Conservation (phyloP, 30 jellyfish, hydroid and myxozoan genomes). For the Morbakka virulenta region DNA sequence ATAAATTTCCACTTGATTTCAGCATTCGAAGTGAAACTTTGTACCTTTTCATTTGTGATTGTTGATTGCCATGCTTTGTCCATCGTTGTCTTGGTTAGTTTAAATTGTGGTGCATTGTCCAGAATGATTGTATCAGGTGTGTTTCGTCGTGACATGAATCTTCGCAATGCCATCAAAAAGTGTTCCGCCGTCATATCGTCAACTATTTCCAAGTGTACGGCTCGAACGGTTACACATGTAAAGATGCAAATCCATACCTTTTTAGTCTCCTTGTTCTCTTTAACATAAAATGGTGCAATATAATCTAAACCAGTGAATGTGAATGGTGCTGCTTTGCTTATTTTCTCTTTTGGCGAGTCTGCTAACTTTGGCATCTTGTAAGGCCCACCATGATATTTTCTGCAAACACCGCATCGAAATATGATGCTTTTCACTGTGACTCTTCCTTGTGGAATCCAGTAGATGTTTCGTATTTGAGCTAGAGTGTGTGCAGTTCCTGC, state of each 20-base stretch:
- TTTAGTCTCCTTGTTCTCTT: not conserved
- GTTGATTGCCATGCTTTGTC: conserved; percentile 2
- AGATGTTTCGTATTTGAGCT: not conserved
- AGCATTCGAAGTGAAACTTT: not conserved
- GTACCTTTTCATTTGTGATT: not conserved
- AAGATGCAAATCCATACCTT: not conserved
- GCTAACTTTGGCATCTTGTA: not conserved
- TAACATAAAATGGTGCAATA: conserved; percentile 1
- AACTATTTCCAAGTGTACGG: conserved; percentile 4
- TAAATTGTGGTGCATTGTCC: conserved; percentile 36
- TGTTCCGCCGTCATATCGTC: conserved; percentile 7
- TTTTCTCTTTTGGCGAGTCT: not conserved
- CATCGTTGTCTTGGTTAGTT: conserved; percentile 6
- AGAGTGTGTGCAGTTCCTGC: conserved; percentile 10
- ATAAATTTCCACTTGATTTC: conserved; percentile 26
- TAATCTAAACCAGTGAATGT: conserved; percentile 4
- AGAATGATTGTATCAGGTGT: conserved; percentile 9
- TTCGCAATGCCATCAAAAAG: not conserved
- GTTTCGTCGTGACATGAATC: conserved; percentile 41
- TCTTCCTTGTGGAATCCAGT: conserved; percentile 21
- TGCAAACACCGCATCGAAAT: not conserved
- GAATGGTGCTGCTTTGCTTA: conserved; percentile 4
- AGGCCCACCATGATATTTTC: not conserved
- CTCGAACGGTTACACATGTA: not conserved
- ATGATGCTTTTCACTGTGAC: not conserved